Conservation (phyloP, 1,140 invertebrate species). For the Polypedilum pembai region DNA sequence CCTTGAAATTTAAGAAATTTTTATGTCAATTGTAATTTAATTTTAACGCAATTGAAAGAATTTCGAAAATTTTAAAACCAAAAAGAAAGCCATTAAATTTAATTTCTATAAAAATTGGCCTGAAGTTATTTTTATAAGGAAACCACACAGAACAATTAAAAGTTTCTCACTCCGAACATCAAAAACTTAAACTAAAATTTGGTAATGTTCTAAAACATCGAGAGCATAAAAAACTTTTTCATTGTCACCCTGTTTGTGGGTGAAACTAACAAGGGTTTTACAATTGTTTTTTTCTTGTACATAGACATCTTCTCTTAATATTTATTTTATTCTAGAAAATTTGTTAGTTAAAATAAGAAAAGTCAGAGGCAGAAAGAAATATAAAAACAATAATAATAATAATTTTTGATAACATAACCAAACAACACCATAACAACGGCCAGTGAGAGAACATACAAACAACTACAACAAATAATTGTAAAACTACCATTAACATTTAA, state of each 20-base stretch:
- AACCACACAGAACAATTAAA: slow-evolving; percentile 23
- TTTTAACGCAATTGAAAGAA: too few species aligned
- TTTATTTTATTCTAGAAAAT: slow-evolving; percentile 7
- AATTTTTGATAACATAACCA: slow-evolving; percentile 12
- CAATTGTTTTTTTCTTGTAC: slow-evolving; percentile 15
- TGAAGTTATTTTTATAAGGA: slow-evolving; percentile 12
- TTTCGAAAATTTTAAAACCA: too few species aligned
- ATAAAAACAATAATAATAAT: background rate
- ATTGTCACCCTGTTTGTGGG: slow-evolving; percentile 26
- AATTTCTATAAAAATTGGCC: too few species aligned
- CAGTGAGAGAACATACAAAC: background rate
- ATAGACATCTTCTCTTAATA: background rate
- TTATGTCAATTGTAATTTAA: too few species aligned
- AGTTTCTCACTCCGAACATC: background rate
- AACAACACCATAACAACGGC: slow-evolving; percentile 5
- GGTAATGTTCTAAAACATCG: background rate
- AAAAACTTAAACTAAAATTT: background rate
- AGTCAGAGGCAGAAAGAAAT: background rate
- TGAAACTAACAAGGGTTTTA: slow-evolving; percentile 11
- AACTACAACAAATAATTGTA: slow-evolving; percentile 16
- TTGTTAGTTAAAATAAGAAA: background rate
- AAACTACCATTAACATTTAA: slow-evolving; percentile 10
- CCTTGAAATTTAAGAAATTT: too few species aligned
- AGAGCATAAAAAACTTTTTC: slow-evolving; percentile 14
- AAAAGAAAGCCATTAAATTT: too few species aligned